A percentile compares a stretch with the other conserved stretches of the same genome.
Evolutionary conservation across 1,140 invertebrate genomes (phyloP).

Genomic region (Cylas formicarius): DNA sequence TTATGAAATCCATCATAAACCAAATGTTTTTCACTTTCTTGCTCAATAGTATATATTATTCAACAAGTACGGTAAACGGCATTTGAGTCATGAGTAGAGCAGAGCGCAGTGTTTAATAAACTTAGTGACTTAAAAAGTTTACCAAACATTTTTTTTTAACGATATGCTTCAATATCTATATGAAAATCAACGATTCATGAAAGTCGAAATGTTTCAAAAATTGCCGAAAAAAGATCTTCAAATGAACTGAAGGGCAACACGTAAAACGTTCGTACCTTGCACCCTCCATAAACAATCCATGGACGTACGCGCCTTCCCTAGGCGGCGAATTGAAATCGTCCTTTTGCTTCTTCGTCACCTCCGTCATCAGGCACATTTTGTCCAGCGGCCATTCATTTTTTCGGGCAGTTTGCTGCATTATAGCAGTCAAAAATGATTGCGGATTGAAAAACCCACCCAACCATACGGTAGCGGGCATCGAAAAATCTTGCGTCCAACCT

Average conservation of each 20-base stretch:
- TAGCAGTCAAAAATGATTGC: constrained; percentile 92
- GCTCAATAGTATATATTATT: too few relatives aligned
- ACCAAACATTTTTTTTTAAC: too few relatives aligned
- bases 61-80: too few relatives aligned
- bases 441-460: constrained; percentile 94
- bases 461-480: constrained; percentile 81
- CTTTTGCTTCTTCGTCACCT: constrained; percentile 87
- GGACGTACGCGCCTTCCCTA: constrained; percentile 84
- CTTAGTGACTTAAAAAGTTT: too few relatives aligned
- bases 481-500: constrained; percentile 71
- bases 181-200: neutral
- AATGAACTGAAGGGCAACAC: neutral
- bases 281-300: constrained; percentile 89
- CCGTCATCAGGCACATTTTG: constrained; percentile 90
- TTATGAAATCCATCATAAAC: too few relatives aligned
- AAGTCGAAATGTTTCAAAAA: neutral
- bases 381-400: constrained; percentile 95
- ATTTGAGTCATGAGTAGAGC: too few relatives aligned
- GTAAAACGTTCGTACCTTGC: constrained; percentile 60
- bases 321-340: constrained; percentile 74
- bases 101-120: too few relatives aligned
- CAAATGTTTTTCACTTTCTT: too few relatives aligned
- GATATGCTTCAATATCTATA: too few relatives aligned
- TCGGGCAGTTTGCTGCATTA: constrained; percentile 93
- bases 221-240: neutral